Evolutionary conservation across 2,113 vertebrate genomes (phyloP).

Genomic region (Myocastor coypus): DNA sequence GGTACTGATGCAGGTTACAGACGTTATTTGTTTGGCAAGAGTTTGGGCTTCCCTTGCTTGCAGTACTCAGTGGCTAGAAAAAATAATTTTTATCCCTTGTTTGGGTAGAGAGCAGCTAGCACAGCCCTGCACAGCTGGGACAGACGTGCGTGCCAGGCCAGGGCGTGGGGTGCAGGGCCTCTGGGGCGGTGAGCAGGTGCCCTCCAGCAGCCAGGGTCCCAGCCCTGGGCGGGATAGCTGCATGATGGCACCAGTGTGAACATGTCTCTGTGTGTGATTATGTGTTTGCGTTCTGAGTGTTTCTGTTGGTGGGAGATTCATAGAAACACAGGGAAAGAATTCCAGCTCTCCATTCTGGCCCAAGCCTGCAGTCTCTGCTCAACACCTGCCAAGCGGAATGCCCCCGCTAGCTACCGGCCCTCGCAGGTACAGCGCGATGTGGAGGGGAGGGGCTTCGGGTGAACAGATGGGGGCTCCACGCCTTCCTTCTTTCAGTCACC

Average conservation of each 20-base stretch:
- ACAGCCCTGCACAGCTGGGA: background rate
- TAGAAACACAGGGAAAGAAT: background rate
- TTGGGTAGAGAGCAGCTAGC: constrained; percentile 23
- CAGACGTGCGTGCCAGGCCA: background rate
- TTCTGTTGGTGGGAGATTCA: background rate
- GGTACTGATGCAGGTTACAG: constrained; percentile 54
- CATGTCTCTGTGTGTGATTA: background rate
- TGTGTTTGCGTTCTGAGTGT: background rate
- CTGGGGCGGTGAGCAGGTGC: background rate
- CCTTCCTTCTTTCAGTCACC: background rate
- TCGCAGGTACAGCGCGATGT: background rate
- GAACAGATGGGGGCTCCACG: background rate
- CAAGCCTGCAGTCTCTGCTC: background rate
- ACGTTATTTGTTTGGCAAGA: constrained; percentile 63
- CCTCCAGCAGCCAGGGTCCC: background rate
- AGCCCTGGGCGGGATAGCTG: background rate
- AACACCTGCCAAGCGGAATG: background rate
- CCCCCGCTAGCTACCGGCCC: background rate
- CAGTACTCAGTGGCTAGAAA: constrained; percentile 48
- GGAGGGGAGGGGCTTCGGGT: no score
- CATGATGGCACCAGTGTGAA: background rate
- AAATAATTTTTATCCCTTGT: background rate
- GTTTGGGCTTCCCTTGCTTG: background rate
- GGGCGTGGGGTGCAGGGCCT: background rate
- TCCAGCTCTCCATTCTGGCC: background rate